Evolutionary conservation across 1,140 invertebrate genomes (phyloP).

Genomic region (Drosophila insularis): DNA sequence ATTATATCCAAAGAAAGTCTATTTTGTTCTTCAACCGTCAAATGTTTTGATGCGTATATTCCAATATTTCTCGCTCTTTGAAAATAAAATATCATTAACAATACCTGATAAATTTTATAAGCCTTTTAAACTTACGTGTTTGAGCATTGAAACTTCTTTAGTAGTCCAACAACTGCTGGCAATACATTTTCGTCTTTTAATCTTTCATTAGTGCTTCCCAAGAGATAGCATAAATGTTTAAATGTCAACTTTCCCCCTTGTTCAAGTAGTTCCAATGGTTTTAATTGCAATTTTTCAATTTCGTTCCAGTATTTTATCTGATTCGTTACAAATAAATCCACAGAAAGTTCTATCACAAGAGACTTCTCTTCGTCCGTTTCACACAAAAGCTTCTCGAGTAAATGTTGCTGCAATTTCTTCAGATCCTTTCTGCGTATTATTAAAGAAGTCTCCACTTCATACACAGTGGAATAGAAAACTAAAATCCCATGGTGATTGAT

Average conservation of each 20-base stretch:
- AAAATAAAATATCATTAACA: not conserved
- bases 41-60: constrained; percentile 34
- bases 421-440: constrained; percentile 3
- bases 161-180: constrained; percentile 7
- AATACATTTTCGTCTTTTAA: constrained; percentile 35
- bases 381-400: constrained; percentile 44
- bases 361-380: constrained; percentile 51
- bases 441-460: constrained; percentile 30
- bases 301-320: constrained; percentile 7
- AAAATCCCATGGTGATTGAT: not conserved
- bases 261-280: constrained; percentile 47
- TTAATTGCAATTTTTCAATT: constrained; percentile 27
- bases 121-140: constrained; percentile 28
- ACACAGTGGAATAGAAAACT: constrained; percentile 41
- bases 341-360: constrained; percentile 35
- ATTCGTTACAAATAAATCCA: constrained; percentile 43
- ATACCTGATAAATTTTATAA: not conserved
- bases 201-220: constrained; percentile 8
- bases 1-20: constrained; percentile 24
- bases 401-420: constrained; percentile 33
- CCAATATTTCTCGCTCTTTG: constrained; percentile 13
- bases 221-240: constrained; percentile 7
- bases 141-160: constrained; percentile 15
- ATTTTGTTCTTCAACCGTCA: constrained; percentile 30
- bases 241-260: constrained; percentile 40